Percentiles rank a stretch among this genome's conserved stretches.
Conservation (phyloP, 2,797 vertebrate species). For the Helarctos malayanus region DNA sequence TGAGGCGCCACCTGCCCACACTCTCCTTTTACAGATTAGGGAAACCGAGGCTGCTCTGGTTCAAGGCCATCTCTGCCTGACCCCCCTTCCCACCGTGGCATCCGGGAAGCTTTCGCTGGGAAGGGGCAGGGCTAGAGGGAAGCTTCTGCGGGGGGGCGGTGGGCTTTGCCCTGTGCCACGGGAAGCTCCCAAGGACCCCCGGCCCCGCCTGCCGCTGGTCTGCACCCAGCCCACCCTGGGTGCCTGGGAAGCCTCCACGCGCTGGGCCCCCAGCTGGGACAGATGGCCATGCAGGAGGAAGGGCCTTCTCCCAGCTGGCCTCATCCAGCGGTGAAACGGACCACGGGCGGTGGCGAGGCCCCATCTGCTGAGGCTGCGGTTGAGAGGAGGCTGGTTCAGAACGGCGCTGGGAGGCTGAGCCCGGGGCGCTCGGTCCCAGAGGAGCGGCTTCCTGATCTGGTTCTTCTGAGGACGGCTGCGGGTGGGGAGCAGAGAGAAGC, state of each 20-base stretch:
- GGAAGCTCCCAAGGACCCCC: no score
- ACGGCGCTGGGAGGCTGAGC: background rate
- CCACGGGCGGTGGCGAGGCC: accelerated
- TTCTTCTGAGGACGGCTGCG: background rate
- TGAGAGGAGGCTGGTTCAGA: background rate
- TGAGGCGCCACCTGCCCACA: background rate
- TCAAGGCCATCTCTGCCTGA: background rate
- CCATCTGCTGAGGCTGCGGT: no score
- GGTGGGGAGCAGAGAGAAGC: no score
- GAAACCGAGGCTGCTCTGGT: accelerated
- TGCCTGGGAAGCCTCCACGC: accelerated
- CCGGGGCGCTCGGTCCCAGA: background rate
- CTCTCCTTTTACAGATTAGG: background rate
- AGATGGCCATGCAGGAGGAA: background rate
- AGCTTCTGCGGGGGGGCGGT: background rate
- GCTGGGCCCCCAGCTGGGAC: background rate
- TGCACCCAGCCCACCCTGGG: accelerated
- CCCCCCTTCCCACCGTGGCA: background rate
- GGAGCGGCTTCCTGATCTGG: background rate
- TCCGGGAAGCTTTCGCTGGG: background rate
- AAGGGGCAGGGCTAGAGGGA: background rate
- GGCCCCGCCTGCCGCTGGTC: background rate
- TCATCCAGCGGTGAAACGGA: background rate
- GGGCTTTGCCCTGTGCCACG: background rate
- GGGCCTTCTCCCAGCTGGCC: background rate